Conservation (phyloP, 2,797 vertebrate species). For the Accipiter minullus region DNA sequence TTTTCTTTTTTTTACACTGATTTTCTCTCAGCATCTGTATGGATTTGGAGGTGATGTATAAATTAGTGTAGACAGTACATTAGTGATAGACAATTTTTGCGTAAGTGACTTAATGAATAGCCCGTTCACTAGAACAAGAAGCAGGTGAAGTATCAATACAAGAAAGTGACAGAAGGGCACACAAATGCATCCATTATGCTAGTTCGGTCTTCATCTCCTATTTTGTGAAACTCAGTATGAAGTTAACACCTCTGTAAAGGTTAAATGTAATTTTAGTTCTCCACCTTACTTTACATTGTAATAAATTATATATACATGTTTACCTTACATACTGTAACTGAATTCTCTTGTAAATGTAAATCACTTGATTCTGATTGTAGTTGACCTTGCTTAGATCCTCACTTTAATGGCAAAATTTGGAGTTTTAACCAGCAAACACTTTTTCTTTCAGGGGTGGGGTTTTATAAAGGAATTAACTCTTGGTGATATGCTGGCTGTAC, state of each 20-base stretch:
- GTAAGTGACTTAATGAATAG: not conserved
- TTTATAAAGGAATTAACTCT: not conserved
- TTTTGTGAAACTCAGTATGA: not conserved
- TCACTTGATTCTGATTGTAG: not conserved
- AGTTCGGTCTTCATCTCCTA: not conserved
- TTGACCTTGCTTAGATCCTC: not conserved
- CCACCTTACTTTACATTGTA: not conserved
- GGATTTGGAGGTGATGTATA: not conserved
- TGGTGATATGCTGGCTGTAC: not conserved
- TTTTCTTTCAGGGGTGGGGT: not conserved
- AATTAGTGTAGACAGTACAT: not conserved
- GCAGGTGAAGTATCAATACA: not conserved
- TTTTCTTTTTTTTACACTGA: not conserved
- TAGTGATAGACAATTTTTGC: not conserved
- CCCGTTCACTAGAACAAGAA: not conserved
- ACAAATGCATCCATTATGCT: not conserved
- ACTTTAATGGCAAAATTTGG: not conserved
- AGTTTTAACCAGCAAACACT: not conserved
- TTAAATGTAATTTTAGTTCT: not conserved
- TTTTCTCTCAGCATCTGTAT: not conserved
- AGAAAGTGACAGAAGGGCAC: not conserved
- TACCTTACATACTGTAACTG: not conserved
- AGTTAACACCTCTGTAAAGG: not conserved
- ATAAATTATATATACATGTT: too few species aligned
- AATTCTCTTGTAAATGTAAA: not conserved